These are phyloP conservation scores for Carposina sasakii DNA, from an alignment of 1,140 invertebrate species.

Conservation along the genomic window DNA sequence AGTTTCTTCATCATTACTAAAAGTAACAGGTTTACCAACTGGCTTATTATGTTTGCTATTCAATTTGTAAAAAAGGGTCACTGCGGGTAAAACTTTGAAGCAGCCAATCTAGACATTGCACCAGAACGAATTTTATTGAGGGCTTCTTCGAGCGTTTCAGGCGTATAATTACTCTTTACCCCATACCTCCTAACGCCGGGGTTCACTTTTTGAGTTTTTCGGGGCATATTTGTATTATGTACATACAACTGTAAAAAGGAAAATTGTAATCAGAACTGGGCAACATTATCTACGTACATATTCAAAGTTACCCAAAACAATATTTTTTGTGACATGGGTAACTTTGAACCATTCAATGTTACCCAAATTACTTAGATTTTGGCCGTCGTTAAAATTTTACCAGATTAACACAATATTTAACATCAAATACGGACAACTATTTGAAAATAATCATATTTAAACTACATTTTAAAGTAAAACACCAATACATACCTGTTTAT, in stretches of 20 bases:
- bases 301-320: background rate
- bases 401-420: too few relatives aligned
- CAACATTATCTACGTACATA: background rate
- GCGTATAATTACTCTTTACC: constrained; percentile 12
- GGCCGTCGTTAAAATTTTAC: too few relatives aligned
- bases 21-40: background rate
- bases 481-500: too few relatives aligned
- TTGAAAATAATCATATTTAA: too few relatives aligned
- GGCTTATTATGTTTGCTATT: constrained; percentile 12
- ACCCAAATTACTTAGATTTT: background rate
- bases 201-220: background rate
- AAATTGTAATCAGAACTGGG: constrained; percentile 2
- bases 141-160: constrained; percentile 9
- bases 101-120: constrained; percentile 3
- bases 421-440: too few relatives aligned
- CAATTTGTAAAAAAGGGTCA: constrained; percentile 13
- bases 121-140: constrained; percentile 12
- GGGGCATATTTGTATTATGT: too few relatives aligned
- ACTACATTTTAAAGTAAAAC: too few relatives aligned
- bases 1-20: background rate
- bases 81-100: constrained; percentile 10
- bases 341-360: constrained; percentile 3
- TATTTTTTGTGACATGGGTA: background rate
- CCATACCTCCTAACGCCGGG: constrained; percentile 16
- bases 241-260: too few relatives aligned